Evolutionary conservation across 92 coral and sea anemone genomes (phyloP).

Genomic region (Virgularia gustaviana): DNA sequence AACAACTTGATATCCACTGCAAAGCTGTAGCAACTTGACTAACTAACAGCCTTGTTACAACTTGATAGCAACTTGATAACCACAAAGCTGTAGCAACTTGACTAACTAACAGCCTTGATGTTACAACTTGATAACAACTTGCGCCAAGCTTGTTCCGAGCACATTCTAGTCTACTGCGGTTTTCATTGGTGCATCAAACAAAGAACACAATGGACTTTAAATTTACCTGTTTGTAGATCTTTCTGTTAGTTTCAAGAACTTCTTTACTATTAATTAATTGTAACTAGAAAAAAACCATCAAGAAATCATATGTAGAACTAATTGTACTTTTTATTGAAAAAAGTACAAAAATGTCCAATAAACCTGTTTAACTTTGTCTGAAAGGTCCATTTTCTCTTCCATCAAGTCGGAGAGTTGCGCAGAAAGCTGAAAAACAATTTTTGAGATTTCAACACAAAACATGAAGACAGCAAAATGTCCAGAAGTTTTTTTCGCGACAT

Average conservation of each 20-base stretch:
- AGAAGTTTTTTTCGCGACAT: background rate
- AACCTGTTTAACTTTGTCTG: constrained; percentile 33
- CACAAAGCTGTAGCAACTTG: too few relatives aligned
- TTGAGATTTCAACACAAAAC: background rate
- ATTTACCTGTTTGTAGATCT: constrained; percentile 35
- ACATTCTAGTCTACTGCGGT: too few relatives aligned
- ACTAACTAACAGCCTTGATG: too few relatives aligned
- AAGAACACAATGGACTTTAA: too few relatives aligned
- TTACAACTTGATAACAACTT: too few relatives aligned
- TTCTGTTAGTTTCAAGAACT: constrained; percentile 25
- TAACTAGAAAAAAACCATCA: background rate
- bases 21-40: too few relatives aligned
- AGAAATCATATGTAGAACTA: background rate
- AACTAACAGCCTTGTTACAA: too few relatives aligned
- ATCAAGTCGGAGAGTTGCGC: constrained; percentile 7
- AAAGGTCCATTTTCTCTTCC: constrained; percentile 28
- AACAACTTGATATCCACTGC: too few relatives aligned
- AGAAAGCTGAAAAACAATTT: background rate
- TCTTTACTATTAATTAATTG: constrained; percentile 30
- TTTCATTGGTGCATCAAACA: too few relatives aligned
- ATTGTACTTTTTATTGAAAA: background rate
- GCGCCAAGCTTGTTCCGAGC: too few relatives aligned
- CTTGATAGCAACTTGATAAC: too few relatives aligned
- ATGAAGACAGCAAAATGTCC: background rate
- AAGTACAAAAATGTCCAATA: background rate